Percentiles rank a stretch among this genome's conserved stretches.
Evolutionary conservation across 2,888 invertebrate species (phyloP).

Genomic region (Drosophila atripex): DNA sequence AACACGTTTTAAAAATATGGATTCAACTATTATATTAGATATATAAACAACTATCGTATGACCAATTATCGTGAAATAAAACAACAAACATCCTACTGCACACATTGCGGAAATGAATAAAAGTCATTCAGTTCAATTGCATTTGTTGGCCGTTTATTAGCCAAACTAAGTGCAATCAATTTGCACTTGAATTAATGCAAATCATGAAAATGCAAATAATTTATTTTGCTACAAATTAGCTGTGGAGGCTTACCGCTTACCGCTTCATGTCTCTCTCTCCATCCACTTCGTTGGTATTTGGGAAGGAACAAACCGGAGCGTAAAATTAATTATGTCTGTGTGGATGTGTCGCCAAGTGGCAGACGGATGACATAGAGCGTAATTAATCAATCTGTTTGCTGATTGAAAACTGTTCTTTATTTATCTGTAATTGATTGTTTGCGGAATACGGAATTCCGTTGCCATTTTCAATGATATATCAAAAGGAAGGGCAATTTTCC

Average conservation of each 20-base stretch:
- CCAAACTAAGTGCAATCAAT: constrained; percentile 44
- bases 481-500: neutral
- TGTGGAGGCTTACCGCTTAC: constrained; percentile 46
- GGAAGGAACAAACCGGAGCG: constrained; percentile 25
- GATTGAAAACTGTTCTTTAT: constrained; percentile 42
- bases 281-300: neutral
- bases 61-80: neutral
- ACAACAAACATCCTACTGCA: neutral
- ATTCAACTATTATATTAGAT: neutral
- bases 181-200: constrained; percentile 61
- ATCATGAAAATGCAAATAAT: constrained; percentile 56
- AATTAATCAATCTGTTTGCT: constrained; percentile 40
- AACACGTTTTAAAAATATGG: too few species aligned
- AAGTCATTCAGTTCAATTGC: constrained; percentile 16
- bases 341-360: constrained; percentile 27
- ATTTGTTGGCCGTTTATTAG: constrained; percentile 29
- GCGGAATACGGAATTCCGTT: constrained; percentile 13
- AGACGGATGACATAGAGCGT: constrained; percentile 29
- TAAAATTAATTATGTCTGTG: constrained; percentile 33
- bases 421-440: constrained; percentile 34
- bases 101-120: constrained; percentile 58
- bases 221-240: constrained; percentile 62
- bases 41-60: neutral
- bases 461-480: neutral
- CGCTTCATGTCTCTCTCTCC: neutral